Evolutionary conservation across 2,113 vertebrate genomes (phyloP), one percentile per base, ranked within the genome.

Genomic region (Pluvialis apricaria): DNA sequence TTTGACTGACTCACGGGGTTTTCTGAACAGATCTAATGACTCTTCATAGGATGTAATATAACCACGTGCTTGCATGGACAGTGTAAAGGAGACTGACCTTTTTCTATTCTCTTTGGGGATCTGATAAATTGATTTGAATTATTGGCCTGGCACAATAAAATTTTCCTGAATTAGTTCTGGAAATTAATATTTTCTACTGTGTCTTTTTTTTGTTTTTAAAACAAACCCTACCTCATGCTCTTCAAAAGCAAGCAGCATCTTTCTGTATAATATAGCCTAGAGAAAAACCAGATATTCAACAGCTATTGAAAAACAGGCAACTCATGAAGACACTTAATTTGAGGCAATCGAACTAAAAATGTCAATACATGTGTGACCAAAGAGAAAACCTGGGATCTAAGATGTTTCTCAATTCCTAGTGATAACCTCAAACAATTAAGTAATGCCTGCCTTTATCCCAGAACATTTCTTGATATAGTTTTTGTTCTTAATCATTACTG

Each of bases 1-100:
- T 97, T 94, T 95, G 86, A 88, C 83, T 79, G 84, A 73, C 91
- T 95, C 92, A 84, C 0, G 0, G 72, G 65, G 58, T 84, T 96
- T 94, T 92, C 77, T 85, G 88, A 87, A 49, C 36, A 89, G 54
- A 91, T 85, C 84, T 96, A 95, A 92, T 84, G 71, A 95, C 62
- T 91, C 85, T 83, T 96, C 66, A 38, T 83, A 68, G 54, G 15
- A 55, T 75, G 22, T 93, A 87, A 82, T 69, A 66, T 86, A 96
- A 95, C 86, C 91, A 91, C 57, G 85, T 69, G 86, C 49, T 91
- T 65, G 36, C 57, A 44, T 66, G 80, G 83, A 87, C 86, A 79
- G 31, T 85, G 52, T 82, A 87, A 94, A 91, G 40, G 52, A 79
- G 40, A 75, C 15, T 78, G 72, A 79, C 28, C 72, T 91, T 62